Percentiles rank a stretch among this genome's conserved stretches.
These are phyloP conservation scores for Hyaena hyaena DNA, from an alignment of 2,113 vertebrate genomes.

Conservation along the genomic window DNA sequence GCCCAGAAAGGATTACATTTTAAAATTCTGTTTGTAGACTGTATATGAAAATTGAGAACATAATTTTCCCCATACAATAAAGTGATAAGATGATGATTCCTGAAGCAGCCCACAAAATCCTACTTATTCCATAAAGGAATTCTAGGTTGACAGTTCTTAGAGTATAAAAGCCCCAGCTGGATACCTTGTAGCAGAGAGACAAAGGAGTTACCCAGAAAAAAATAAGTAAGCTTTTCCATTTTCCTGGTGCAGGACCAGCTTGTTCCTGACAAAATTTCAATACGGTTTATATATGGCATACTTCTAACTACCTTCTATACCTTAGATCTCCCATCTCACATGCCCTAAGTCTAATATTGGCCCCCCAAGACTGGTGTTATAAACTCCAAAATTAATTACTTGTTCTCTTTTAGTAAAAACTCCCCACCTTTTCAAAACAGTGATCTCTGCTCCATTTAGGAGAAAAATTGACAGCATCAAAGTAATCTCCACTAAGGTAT, in stretches of 20 bases:
- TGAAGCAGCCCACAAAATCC: slow-evolving; percentile 16
- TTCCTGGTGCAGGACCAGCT: background rate
- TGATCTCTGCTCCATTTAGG: background rate
- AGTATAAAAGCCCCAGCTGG: background rate
- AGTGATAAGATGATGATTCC: background rate
- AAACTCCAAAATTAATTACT: slow-evolving; percentile 33
- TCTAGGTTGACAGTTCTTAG: background rate
- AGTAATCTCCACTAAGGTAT: background rate
- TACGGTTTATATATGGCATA: background rate
- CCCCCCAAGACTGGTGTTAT: background rate
- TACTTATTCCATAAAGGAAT: background rate
- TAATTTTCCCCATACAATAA: background rate
- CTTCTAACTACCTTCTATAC: background rate
- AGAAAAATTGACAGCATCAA: background rate
- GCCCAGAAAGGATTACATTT: background rate
- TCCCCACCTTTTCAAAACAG: background rate
- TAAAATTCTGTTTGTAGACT: background rate
- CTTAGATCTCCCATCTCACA: background rate
- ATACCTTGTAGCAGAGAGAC: background rate
- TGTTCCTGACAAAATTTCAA: background rate
- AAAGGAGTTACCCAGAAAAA: background rate
- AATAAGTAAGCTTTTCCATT: background rate
- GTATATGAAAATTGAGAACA: background rate
- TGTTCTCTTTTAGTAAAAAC: background rate
- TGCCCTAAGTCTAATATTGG: background rate